A percentile compares a stretch with the other conserved stretches of the same genome.
Conservation (phyloP, 2,113 vertebrate genomes). For the Percopsis transmontana region DNA sequence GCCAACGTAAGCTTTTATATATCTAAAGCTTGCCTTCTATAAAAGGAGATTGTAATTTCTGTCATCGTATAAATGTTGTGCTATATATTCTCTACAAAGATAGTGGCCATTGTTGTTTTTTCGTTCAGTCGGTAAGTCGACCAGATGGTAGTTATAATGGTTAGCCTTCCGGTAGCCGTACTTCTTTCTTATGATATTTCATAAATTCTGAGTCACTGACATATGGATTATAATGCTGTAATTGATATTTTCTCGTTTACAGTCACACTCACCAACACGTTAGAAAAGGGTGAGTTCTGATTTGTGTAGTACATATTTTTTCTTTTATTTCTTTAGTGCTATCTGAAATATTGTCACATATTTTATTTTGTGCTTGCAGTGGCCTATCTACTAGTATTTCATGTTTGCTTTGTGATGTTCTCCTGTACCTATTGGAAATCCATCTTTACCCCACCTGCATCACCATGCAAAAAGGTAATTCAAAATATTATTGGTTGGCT, state of each 20-base stretch:
- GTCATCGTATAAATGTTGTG: background rate
- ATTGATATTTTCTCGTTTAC: constrained; percentile 51
- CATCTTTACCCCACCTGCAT: constrained; percentile 90
- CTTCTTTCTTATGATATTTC: background rate
- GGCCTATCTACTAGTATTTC: constrained; percentile 90
- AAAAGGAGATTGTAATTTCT: background rate
- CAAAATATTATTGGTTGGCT: background rate
- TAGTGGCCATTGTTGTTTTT: background rate
- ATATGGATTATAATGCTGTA: background rate
- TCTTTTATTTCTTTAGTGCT: background rate
- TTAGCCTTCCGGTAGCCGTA: constrained; percentile 34
- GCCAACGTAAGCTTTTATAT: background rate
- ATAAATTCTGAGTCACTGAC: background rate
- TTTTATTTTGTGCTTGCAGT: constrained; percentile 73
- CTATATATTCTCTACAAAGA: background rate
- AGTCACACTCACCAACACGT: constrained; percentile 88
- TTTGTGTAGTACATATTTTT: background rate
- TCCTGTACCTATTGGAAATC: constrained; percentile 98
- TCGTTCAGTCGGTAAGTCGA: constrained; percentile 3
- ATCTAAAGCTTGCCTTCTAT: background rate
- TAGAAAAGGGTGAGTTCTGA: constrained; percentile 87
- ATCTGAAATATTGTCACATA: background rate
- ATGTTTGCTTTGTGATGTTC: constrained; percentile 94
- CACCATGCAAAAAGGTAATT: constrained; percentile 92
- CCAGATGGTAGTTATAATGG: constrained; percentile 9